phyloP scores from a whole-genome alignment of 64 coral and sea anemone genomes.

The Montipora foliosa region DNA sequence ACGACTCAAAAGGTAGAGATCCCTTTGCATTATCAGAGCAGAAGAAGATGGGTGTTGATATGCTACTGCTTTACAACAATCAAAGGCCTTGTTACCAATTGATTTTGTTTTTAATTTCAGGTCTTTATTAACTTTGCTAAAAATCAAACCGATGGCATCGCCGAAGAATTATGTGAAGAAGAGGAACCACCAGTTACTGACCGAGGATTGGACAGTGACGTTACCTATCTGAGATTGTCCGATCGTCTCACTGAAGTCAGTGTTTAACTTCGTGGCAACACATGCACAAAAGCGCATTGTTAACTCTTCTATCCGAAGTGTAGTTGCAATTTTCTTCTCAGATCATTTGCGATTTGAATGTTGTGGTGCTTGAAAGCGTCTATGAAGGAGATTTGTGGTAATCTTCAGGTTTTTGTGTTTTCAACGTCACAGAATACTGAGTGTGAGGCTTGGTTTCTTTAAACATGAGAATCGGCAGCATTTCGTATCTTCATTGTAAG shows the following conservation, averaged over 20 bases:
- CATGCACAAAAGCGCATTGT: neutral
- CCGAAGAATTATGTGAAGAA: conserved; percentile 15
- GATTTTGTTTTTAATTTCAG: conserved; percentile 30
- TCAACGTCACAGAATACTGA: no score
- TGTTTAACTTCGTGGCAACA: neutral
- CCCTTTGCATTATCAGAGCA: no score
- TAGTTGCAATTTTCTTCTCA: neutral
- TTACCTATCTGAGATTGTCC: neutral
- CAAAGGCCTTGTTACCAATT: neutral
- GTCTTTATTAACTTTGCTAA: conserved; percentile 99
- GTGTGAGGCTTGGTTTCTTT: no score
- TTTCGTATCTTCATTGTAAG: no score
- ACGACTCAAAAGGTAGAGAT: no score
- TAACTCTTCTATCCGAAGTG: neutral
- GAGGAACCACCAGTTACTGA: conserved; percentile 9
- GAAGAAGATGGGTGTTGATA: no score
- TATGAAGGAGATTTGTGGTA: neutral
- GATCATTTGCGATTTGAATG: neutral
- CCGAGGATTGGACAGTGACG: neutral
- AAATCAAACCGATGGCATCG: conserved; percentile 91
- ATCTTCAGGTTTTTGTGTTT: neutral
- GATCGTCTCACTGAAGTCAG: neutral
- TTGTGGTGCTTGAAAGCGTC: neutral
- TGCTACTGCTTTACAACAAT: no score
- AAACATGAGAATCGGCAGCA: no score